These are phyloP conservation scores for Arge pagana DNA, from an alignment of 2,888 invertebrate species.

Conservation along the genomic window DNA sequence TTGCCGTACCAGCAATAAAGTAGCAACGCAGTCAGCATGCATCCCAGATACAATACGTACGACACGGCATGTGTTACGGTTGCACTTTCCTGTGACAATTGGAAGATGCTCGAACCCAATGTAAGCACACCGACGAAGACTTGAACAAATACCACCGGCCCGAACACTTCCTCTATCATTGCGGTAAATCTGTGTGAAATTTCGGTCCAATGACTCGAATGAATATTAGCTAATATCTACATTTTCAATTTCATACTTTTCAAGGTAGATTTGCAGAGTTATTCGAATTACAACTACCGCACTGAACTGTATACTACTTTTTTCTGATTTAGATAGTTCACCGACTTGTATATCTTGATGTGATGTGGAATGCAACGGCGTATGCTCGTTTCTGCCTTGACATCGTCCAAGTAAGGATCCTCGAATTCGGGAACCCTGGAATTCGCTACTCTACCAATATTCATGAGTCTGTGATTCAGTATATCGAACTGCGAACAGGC, in stretches of 20 bases:
- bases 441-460: neutral
- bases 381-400: neutral
- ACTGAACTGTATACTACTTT: no score
- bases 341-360: slow-evolving; percentile 10
- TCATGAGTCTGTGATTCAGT: slow-evolving; percentile 29
- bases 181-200: slow-evolving; percentile 2
- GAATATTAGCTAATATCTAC: neutral
- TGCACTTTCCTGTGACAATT: slow-evolving; percentile 6
- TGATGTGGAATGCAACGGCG: slow-evolving; percentile 4
- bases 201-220: no score
- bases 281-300: no score
- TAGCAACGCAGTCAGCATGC: slow-evolving; percentile 38
- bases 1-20: slow-evolving; percentile 45
- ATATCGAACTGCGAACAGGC: slow-evolving; percentile 44
- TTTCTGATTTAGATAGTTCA: no score
- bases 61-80: neutral
- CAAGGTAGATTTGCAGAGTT: neutral
- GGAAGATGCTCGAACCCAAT: neutral
- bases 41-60: slow-evolving; percentile 24
- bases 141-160: slow-evolving; percentile 4
- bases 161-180: neutral
- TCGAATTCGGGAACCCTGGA: neutral
- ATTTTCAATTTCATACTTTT: neutral
- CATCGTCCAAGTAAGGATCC: neutral
- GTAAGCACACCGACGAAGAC: slow-evolving; percentile 5